Evolutionary conservation across 2,113 vertebrate genomes (phyloP).

Genomic region (Dermatemys mawii): DNA sequence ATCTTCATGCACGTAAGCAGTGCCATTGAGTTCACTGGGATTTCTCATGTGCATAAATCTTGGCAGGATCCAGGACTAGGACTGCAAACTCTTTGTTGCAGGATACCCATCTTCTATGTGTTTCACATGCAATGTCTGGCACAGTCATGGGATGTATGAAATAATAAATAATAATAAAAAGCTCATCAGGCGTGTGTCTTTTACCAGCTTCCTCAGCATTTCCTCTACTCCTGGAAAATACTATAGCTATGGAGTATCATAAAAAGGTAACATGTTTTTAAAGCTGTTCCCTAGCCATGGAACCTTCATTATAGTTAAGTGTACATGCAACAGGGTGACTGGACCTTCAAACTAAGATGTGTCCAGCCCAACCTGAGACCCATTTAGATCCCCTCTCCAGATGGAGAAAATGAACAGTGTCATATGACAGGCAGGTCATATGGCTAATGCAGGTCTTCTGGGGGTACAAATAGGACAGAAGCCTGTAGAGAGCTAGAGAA

Average conservation of each 20-base stretch:
- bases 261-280: background rate
- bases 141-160: background rate
- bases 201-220: background rate
- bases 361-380: too few relatives aligned
- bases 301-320: background rate
- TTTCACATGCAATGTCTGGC: background rate
- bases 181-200: background rate
- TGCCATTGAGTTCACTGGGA: background rate
- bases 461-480: too few relatives aligned
- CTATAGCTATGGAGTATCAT: fast-evolving
- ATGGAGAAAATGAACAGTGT: too few relatives aligned
- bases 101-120: background rate
- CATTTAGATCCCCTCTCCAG: too few relatives aligned
- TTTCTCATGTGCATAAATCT: background rate
- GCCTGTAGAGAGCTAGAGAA: too few relatives aligned
- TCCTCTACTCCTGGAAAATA: background rate
- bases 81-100: background rate
- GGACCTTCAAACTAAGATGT: too few relatives aligned
- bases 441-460: too few relatives aligned
- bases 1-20: background rate
- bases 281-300: background rate
- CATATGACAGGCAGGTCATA: too few relatives aligned
- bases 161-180: background rate
- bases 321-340: too few relatives aligned
- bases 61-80: background rate